Base-by-base conservation (phyloP, 1,140 invertebrate genomes). In the Cryptotermes secundus region DNA sequence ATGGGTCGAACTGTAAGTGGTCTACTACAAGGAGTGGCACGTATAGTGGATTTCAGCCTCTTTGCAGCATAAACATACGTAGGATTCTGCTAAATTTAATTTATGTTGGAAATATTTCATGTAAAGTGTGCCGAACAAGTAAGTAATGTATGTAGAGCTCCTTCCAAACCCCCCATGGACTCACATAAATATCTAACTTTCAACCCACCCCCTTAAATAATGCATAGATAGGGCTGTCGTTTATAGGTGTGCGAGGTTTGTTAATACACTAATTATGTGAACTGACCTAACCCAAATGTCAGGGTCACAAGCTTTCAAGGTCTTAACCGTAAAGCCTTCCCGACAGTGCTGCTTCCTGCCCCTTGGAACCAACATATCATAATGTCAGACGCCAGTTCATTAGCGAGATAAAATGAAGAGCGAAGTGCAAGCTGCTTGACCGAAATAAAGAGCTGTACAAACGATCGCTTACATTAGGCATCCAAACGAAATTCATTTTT, bases 221-320 rank as follows among this genome's bases (percentile, higher is more conserved):
- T 49, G 22, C 19, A 22, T 19, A 42, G 9, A 22, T 19, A 49
- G 45, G 7, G 45, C 16, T 49, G 7, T 49, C 2, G 16, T 4
- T 49, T 14, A 14, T 49, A 2, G 9, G 59, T 14, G 24, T 31
- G 59, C 24, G 59, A 65, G 59, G 26, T 72, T 31, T 72, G 59
- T 72, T 72, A 72, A 72, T 72, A 72, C 59, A 72, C 26, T 72
- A 72, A 72, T 72, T 72, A 72, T 9, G 59, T 31, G n/a, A 31
- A 72, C 26, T 72, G 59, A 72, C 59, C 59, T 72, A 72, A n/a
- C 26, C 59, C 59, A 4, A 72, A 14, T 72, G 59, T 31, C 59
- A 31, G 59, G 59, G 59, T 72, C 59, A n/a, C 59, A 72, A 72
- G n/a, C 59, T n/a, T 2, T 34, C n/a, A n/a, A n/a, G 35, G 35